Conservation (phyloP, 2,113 vertebrate genomes). For the Lampris megalopsis region DNA sequence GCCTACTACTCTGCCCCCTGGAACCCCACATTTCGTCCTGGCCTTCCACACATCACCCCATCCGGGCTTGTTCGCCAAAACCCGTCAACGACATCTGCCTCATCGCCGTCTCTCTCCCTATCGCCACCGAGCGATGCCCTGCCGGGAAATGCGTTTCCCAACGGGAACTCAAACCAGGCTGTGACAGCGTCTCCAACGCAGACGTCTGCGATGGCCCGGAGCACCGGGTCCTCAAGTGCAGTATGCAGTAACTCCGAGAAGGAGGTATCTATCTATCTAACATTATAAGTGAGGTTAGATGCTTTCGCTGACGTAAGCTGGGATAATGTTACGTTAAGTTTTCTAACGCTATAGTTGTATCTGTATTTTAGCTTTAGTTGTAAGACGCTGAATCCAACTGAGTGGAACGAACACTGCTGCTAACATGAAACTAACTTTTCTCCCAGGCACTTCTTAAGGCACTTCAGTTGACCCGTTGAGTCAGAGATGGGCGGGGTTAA, state of each 20-base stretch:
- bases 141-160: slow-evolving; percentile 70
- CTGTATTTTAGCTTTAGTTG: no score
- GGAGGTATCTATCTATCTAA: slow-evolving; percentile 73
- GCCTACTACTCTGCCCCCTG: slow-evolving; percentile 81
- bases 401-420: no score
- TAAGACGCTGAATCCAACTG: no score
- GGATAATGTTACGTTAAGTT: no score
- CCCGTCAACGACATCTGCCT: slow-evolving; percentile 71
- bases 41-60: slow-evolving; percentile 71
- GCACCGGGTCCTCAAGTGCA: slow-evolving; percentile 83
- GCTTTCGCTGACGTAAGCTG: no score
- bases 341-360: no score
- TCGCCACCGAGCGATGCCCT: slow-evolving; percentile 75
- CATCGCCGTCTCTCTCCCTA: slow-evolving; percentile 76
- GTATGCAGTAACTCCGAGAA: slow-evolving; percentile 87
- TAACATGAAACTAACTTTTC: no score
- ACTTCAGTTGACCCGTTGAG: no score
- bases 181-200: slow-evolving; percentile 42
- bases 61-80: slow-evolving; percentile 54
- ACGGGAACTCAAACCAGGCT: slow-evolving; percentile 43
- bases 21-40: slow-evolving; percentile 82
- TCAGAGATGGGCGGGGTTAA: no score
- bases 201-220: slow-evolving; percentile 66
- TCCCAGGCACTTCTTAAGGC: no score
- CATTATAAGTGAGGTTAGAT: no score